Conservation (phyloP, 2,797 vertebrate genomes). For the Oophaga sylvatica region DNA sequence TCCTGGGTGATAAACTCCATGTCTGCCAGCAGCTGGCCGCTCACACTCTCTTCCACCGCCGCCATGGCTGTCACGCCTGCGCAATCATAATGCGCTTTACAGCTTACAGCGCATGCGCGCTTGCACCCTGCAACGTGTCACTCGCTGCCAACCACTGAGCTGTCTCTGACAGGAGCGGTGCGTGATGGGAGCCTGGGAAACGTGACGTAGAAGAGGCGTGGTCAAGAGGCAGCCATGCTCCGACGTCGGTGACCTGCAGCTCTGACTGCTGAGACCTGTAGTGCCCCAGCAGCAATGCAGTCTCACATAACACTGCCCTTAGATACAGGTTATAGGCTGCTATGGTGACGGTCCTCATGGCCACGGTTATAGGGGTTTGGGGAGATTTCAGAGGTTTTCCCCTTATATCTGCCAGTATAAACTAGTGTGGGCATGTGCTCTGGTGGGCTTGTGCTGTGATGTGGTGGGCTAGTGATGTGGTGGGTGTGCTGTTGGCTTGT, state of each 20-base stretch:
- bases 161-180: background rate
- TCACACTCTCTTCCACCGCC: background rate
- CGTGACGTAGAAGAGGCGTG: background rate
- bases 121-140: constrained; percentile 37
- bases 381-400: too few species aligned
- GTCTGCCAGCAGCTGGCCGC: constrained; percentile 69
- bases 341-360: too few species aligned
- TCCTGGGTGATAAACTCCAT: constrained; percentile 76
- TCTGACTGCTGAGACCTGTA: too few species aligned
- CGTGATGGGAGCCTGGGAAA: constrained; percentile 62
- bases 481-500: too few species aligned
- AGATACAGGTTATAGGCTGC: too few species aligned
- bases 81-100: background rate
- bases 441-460: too few species aligned
- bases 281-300: too few species aligned
- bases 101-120: constrained; percentile 20
- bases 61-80: constrained; percentile 48
- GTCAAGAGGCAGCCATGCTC: background rate
- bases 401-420: too few species aligned
- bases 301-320: too few species aligned
- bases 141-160: constrained; percentile 34
- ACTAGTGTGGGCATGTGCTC: too few species aligned
- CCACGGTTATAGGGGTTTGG: background rate
- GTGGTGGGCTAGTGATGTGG: too few species aligned
- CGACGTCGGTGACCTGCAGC: background rate